Evolutionary conservation across 2,113 vertebrate species (phyloP).

Genomic region (Marcusenius ussheri): DNA sequence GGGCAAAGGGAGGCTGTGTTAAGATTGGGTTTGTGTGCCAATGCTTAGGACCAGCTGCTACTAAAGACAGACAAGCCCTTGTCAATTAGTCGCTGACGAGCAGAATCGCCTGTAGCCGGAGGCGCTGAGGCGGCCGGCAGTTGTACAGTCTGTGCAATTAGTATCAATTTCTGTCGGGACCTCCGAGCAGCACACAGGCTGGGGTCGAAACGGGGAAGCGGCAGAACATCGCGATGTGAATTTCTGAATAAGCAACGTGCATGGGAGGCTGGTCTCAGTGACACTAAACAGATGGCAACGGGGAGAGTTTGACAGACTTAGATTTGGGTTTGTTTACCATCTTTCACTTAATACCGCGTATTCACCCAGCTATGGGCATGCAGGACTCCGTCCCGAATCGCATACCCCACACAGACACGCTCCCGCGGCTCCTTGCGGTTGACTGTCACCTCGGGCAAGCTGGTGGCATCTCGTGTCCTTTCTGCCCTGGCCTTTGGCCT

Average conservation of each 20-base stretch:
- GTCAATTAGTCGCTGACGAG: slow-evolving; percentile 99
- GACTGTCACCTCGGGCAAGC: slow-evolving; percentile 83
- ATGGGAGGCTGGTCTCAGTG: slow-evolving; percentile 34
- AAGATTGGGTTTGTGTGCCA: slow-evolving; percentile 94
- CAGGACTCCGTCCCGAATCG: slow-evolving; percentile 55
- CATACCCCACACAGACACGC: slow-evolving; percentile 67
- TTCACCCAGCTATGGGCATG: slow-evolving; percentile 19
- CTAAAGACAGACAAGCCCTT: slow-evolving; percentile 99
- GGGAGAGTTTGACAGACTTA: slow-evolving; percentile 45
- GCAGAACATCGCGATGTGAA: slow-evolving; percentile 53
- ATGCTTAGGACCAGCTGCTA: slow-evolving; percentile 95
- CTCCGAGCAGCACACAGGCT: slow-evolving; percentile 83
- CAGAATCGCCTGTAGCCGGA: slow-evolving; percentile 79
- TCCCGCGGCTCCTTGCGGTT: slow-evolving; percentile 59
- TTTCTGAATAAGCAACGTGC: slow-evolving; percentile 60
- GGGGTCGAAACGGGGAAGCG: slow-evolving; percentile 61
- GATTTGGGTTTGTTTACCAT: background rate
- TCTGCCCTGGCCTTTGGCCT: slow-evolving; percentile 87
- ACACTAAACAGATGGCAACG: slow-evolving; percentile 63
- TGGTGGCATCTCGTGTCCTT: slow-evolving; percentile 80
- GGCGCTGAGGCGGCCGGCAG: slow-evolving; percentile 78
- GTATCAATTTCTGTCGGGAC: slow-evolving; percentile 89
- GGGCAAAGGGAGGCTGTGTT: slow-evolving; percentile 82
- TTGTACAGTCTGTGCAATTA: slow-evolving; percentile 94
- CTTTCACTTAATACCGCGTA: background rate